Percentiles rank a stretch among this genome's conserved stretches.
phyloP scores from a whole-genome alignment of 2,888 invertebrate genomes.

The Drosophila conformis region DNA sequence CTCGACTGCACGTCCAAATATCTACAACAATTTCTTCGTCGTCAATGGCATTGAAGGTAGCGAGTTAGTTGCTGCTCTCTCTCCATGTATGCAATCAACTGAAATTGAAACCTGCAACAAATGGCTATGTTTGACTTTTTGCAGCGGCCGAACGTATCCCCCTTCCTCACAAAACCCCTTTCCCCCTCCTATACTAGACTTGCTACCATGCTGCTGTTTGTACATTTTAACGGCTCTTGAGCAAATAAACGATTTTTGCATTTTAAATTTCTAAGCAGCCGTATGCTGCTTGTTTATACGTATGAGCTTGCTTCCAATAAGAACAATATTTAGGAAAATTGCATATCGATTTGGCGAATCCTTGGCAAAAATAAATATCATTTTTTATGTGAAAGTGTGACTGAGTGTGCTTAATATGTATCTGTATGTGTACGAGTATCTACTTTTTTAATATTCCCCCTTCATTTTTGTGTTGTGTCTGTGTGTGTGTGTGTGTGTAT shows the following conservation, averaged over 20 bases:
- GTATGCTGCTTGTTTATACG: slow-evolving; percentile 23
- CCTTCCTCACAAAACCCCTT: too few species aligned
- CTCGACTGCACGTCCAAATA: slow-evolving; percentile 77
- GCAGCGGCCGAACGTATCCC: slow-evolving; percentile 58
- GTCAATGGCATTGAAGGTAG: slow-evolving; percentile 60
- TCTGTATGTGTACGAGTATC: slow-evolving; percentile 6
- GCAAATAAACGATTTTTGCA: slow-evolving; percentile 79
- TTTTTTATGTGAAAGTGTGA: slow-evolving; percentile 34
- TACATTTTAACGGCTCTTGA: slow-evolving; percentile 76
- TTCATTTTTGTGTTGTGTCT: slow-evolving; percentile 6
- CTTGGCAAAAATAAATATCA: slow-evolving; percentile 43
- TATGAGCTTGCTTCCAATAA: slow-evolving; percentile 38
- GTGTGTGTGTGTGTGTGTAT: not conserved
- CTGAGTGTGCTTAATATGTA: slow-evolving; percentile 24
- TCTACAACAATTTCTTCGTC: slow-evolving; percentile 73
- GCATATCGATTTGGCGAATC: slow-evolving; percentile 63
- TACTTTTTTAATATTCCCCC: slow-evolving; percentile 38
- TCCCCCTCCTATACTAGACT: not conserved
- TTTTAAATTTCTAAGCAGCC: slow-evolving; percentile 71
- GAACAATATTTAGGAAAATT: slow-evolving; percentile 67
- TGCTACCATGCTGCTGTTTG: slow-evolving; percentile 43
- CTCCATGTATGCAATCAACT: slow-evolving; percentile 69
- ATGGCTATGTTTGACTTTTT: slow-evolving; percentile 75
- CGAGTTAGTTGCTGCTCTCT: slow-evolving; percentile 35
- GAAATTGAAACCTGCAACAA: slow-evolving; percentile 79